Evolutionary conservation across 2,113 vertebrate genomes (phyloP), one percentile per base, ranked within the genome.

Genomic region (Campylomormyrus numenius): DNA sequence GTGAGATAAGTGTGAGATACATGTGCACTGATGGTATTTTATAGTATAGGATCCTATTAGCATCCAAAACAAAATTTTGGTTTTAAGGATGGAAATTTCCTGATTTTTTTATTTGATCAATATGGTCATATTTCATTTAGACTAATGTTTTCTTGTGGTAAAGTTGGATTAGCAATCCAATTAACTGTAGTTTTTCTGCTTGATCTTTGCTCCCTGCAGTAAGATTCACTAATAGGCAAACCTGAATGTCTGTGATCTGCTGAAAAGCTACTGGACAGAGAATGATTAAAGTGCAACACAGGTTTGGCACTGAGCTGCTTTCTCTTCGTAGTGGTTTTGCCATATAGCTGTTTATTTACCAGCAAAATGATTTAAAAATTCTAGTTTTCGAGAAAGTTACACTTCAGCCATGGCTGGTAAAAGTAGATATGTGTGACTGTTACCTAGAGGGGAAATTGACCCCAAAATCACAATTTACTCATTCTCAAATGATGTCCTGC

Each of bases 51-150:
- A 42, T 42, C 39, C 21, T 19, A 62, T 84, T 53, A 62, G 56
- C 56, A n/a, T 62, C 6, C 7, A 62, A 62, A 62, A 62, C 6
- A n/a, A n/a, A 62, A n/a, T 62, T 87, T 83, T 19, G 39, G 0
- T 85, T 50, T 89, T 19, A 50, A 56, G 11, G 42, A n/a, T 35
- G 3, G 48, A 39, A n/a, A 89, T 83, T 89, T 88, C 6, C 45
- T 1, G 7, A 48, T 11, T 3, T 48, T n/a, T 35, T 27, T 42
- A 24, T 89, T 56, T 53, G 56, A 52, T 53, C 88, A 89, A 84
- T 50, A 89, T 80, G 9, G 74, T 53, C 48, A 31, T 77, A 77
- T 83, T 89, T 52, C 50, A 89, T 89, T 46, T n/a, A 15, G 27
- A 19, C 11, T 21, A 19, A 85, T 62, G 85, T 85, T 89, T 46